Base-by-base conservation (phyloP, 2,113 vertebrate genomes). In the Melierax canorus region DNA sequence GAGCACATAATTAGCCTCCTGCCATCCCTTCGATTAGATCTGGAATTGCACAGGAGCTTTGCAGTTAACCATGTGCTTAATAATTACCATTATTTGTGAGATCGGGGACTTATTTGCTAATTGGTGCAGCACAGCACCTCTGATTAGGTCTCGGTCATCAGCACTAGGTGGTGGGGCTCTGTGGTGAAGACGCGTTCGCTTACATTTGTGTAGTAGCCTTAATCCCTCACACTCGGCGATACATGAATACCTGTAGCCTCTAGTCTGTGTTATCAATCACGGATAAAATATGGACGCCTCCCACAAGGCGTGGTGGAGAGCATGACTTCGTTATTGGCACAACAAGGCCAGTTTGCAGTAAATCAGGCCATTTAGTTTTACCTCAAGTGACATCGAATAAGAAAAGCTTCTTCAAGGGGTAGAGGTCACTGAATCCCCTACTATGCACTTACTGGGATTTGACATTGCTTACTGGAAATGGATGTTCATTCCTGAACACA, bases 391-490 rank as follows among this genome's bases (percentile, higher is more conserved):
- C 93, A 95, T 53, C 34, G 3, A 96, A 60, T 84, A 62, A 92
- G 82, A 92, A 97, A 95, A 93, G 68, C 95, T 97, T 94, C 96
- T 97, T 73, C 72, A 83, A 76, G 86, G 91, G 92, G 78, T 96
- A 76, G 96, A 98, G 97, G 96, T 97, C 96, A 95, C 98, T 90
- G 92, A 93, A 96, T 97, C 95, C 90, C 96, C 89, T 94, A 94
- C 98, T 98, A 97, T 98, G 97, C 98, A 98, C 97, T 98, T 97
- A 85, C 66, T 97, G 96, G 92, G 97, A 97, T 97, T 96, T 95
- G 88, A 73, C 93, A 85, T 96, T 92, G 90, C 79, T 96, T 95
- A 96, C 97, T 98, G 96, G 97, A 98, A 97, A 92, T 87, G 68
- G 90, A 68, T 90, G 90, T 89, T 94, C 45, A 1, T 94, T 91